Conservation (phyloP, 2,113 vertebrate genomes). For the Melanocharis versteri region DNA sequence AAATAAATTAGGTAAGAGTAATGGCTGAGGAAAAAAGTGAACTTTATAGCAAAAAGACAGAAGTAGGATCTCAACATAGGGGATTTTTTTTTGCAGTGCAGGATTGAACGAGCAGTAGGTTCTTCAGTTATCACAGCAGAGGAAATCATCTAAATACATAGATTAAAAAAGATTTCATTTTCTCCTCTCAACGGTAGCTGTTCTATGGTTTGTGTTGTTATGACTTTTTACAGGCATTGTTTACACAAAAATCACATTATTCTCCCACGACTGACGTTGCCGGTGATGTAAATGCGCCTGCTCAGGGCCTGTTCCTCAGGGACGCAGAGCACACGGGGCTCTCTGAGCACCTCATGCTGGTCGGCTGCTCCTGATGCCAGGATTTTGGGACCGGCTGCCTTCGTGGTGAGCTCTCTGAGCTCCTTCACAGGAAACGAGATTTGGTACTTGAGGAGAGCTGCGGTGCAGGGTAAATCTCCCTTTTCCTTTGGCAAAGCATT, state of each 20-base stretch:
- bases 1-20: conserved; percentile 25
- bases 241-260: not conserved
- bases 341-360: not conserved
- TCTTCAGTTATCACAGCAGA: conserved; percentile 34
- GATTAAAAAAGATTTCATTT: conserved; percentile 3
- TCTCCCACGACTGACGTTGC: not conserved
- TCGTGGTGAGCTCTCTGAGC: not conserved
- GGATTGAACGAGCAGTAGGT: conserved; percentile 34
- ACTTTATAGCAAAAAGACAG: conserved; percentile 49
- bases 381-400: not conserved
- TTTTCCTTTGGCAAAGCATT: not conserved
- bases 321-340: not conserved
- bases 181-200: not conserved
- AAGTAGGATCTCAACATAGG: conserved; percentile 13
- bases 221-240: not conserved
- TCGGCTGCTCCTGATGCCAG: not conserved
- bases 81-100: conserved; percentile 1
- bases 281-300: not conserved
- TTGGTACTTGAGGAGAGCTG: not conserved
- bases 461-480: not conserved
- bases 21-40: conserved; percentile 48
- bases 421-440: not conserved
- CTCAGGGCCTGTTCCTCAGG: not conserved
- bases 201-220: not conserved
- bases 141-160: conserved; percentile 13